Evolutionary conservation across 1,140 invertebrate species (phyloP), one percentile per base, ranked within the genome.

Genomic region (Lysiphlebus fabarum): DNA sequence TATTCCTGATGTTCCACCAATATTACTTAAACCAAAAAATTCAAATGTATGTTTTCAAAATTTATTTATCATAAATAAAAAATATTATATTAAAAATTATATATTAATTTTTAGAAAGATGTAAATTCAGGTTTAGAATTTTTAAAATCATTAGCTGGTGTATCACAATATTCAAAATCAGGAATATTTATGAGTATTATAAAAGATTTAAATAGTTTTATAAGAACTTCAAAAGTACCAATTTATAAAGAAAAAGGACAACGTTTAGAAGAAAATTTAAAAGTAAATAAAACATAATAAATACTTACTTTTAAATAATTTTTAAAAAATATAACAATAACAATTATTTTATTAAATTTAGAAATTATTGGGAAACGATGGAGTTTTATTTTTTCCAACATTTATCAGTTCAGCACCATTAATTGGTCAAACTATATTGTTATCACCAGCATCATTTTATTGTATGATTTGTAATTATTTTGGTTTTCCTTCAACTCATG

Each of bases 341-440:
- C 40, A n/a, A 17, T 38, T 38, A 41, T 49, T 45, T 38, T 14
- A 38, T 9, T 41, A 58, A 41, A 43, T 58, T n/a, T n/a, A 87
- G 86, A 47, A 74, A 26, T 51, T 79, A 7, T 74, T 88, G 2
- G 83, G 85, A 17, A 77, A 84, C 2, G 77, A 88, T 69, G 89
- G 87, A 4, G 84, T 95, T 17, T 75, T 94, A n/a, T 68, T 94
- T 2, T 90, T 86, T 68, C 92, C 92, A 8, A 85, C 86, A 5
- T 87, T 87, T 75, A 84, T 83, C 7, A 73, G 74, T 7, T 61
- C 82, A 1, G 89, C 90, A 1, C 82, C 85, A 1, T 83, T 84
- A 53, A 87, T 90, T 68, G 59, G 77, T 83, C 53, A 81, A 85
- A 82, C 84, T 26, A 2, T 59, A 71, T 85, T 51, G 67, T 85